Evolutionary conservation across 2,888 invertebrate species (phyloP).

Genomic region (Chironomus riparius): DNA sequence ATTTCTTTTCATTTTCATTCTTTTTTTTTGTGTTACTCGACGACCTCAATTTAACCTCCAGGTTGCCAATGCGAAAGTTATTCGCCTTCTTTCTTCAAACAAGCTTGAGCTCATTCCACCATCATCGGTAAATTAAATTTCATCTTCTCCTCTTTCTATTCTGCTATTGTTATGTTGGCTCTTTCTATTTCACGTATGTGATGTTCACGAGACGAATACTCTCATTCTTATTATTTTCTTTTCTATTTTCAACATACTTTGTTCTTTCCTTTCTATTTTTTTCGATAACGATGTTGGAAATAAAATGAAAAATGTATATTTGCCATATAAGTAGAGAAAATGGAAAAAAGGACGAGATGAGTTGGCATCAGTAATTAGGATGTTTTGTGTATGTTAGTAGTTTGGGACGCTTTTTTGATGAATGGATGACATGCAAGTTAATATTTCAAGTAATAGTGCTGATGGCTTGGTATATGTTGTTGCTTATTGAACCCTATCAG

Average conservation of each 20-base stretch:
- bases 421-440: no score
- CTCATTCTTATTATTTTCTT: not conserved
- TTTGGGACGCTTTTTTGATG: no score
- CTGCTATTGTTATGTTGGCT: conserved; percentile 2
- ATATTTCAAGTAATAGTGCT: no score
- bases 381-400: no score
- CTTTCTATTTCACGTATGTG: not conserved
- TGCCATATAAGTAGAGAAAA: not conserved
- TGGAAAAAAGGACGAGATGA: not conserved
- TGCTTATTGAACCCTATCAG: no score
- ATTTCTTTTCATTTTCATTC: not conserved
- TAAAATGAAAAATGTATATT: conserved; percentile 19
- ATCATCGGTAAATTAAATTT: conserved; percentile 13
- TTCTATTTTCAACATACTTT: not conserved
- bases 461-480: no score
- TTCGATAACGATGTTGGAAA: conserved; percentile 1
- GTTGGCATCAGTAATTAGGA: no score
- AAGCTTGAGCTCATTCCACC: not conserved
- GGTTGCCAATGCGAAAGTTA: not conserved
- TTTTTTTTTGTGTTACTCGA: not conserved
- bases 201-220: not conserved
- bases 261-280: not conserved
- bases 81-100: not conserved
- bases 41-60: conserved; percentile 22
- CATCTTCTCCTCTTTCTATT: not conserved